phyloP scores from a whole-genome alignment of 1,140 invertebrate genomes.

The Lutraria rhynchaena region DNA sequence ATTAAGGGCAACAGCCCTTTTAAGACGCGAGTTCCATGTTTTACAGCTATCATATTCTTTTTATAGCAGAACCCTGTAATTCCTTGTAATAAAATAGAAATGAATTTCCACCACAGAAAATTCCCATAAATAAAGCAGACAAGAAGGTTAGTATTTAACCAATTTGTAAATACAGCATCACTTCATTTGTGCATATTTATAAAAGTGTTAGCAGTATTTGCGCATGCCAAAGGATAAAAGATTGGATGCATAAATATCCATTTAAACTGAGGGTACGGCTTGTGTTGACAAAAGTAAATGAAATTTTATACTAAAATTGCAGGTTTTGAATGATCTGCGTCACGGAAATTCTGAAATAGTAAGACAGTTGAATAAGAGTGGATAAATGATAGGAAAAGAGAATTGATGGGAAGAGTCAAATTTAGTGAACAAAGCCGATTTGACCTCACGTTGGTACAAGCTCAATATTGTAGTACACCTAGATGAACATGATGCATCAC shows the following conservation, averaged over 20 bases:
- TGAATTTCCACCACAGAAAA: conserved; percentile 14
- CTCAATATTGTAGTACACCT: conserved; percentile 1
- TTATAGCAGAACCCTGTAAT: conserved; percentile 12
- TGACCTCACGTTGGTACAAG: no score
- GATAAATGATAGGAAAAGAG: no score
- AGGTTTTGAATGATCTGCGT: no score
- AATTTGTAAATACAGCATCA: conserved; percentile 26
- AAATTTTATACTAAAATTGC: no score
- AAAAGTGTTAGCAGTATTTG: conserved; percentile 20
- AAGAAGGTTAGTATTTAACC: conserved; percentile 22
- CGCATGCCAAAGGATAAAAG: conserved; percentile 27
- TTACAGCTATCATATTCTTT: neutral
- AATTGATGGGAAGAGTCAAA: no score
- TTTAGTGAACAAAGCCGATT: no score
- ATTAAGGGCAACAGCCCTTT: no score
- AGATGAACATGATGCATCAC: conserved; percentile 24
- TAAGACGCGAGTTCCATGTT: conserved; percentile 25
- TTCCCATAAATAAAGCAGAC: conserved; percentile 19
- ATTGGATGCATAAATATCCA: conserved; percentile 20
- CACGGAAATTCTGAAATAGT: no score
- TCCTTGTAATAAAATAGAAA: conserved; percentile 20
- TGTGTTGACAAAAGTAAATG: conserved; percentile 24
- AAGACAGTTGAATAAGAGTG: no score
- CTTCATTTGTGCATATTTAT: conserved; percentile 32
- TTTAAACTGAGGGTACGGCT: conserved; percentile 16